These are phyloP conservation scores for Chloropsis hardwickii DNA, from an alignment of 2,113 vertebrate genomes.

Conservation along the genomic window DNA sequence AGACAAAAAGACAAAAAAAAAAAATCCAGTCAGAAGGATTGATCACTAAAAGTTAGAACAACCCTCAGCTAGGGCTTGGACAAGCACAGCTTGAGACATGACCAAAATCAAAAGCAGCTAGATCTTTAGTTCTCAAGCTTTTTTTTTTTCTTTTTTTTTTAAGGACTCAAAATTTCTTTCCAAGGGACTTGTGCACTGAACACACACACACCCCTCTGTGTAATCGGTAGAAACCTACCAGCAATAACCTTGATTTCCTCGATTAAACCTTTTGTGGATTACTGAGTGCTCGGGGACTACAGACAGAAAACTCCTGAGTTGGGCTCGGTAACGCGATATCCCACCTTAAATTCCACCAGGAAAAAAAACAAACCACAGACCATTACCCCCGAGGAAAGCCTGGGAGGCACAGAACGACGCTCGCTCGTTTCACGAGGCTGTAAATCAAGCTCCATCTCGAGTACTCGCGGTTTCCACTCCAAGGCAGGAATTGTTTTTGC, in stretches of 20 bases:
- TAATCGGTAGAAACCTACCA: not conserved
- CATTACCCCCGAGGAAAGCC: not conserved
- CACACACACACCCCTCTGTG: not conserved
- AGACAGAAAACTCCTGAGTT: not conserved
- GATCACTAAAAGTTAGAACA: not conserved
- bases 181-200: accelerated
- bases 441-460: not conserved
- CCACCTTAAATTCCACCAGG: not conserved
- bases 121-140: not conserved
- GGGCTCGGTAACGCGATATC: not conserved
- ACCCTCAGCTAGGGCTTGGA: not conserved
- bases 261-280: not conserved
- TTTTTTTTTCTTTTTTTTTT: not conserved
- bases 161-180: not conserved
- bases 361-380: not conserved
- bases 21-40: not conserved
- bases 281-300: not conserved
- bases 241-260: not conserved
- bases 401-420: not conserved
- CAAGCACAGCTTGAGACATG: not conserved
- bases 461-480: not conserved
- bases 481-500: not conserved
- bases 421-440: not conserved
- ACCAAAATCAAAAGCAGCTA: not conserved
- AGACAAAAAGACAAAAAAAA: not conserved